Conservation (phyloP, 2,113 vertebrate species). For the Oreochromis niloticus region DNA sequence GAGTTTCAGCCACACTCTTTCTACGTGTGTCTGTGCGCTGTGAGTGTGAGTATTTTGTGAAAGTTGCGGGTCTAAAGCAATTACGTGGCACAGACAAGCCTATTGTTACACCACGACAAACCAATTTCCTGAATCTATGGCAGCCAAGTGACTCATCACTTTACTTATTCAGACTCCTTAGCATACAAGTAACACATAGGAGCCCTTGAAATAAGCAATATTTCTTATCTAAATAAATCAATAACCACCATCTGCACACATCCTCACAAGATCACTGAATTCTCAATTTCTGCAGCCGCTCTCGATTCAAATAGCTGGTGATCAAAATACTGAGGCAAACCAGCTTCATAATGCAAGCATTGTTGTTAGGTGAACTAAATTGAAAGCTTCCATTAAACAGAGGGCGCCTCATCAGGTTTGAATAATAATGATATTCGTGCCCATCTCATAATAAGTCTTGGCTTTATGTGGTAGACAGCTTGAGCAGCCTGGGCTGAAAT, state of each 20-base stretch:
- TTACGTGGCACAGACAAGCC: constrained; percentile 29
- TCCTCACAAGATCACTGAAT: neutral
- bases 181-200: constrained; percentile 31
- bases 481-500: constrained; percentile 48
- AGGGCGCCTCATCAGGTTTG: constrained; percentile 54
- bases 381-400: constrained; percentile 61
- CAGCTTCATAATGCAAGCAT: constrained; percentile 23
- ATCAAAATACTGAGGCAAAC: constrained; percentile 38
- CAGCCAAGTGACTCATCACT: constrained; percentile 51
- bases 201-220: constrained; percentile 28
- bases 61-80: constrained; percentile 42
- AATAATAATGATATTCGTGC: constrained; percentile 59
- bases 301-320: constrained; percentile 8
- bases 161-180: constrained; percentile 42
- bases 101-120: constrained; percentile 60
- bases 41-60: neutral
- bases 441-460: constrained; percentile 55
- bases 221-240: constrained; percentile 59
- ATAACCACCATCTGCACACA: constrained; percentile 18
- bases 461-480: constrained; percentile 55
- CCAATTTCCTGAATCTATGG: constrained; percentile 65
- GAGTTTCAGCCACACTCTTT: neutral
- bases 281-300: neutral
- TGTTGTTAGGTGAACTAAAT: constrained; percentile 62
- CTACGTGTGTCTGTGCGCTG: neutral